phyloP scores from a whole-genome alignment of 1,140 invertebrate species.

The Rhyzopertha dominica region DNA sequence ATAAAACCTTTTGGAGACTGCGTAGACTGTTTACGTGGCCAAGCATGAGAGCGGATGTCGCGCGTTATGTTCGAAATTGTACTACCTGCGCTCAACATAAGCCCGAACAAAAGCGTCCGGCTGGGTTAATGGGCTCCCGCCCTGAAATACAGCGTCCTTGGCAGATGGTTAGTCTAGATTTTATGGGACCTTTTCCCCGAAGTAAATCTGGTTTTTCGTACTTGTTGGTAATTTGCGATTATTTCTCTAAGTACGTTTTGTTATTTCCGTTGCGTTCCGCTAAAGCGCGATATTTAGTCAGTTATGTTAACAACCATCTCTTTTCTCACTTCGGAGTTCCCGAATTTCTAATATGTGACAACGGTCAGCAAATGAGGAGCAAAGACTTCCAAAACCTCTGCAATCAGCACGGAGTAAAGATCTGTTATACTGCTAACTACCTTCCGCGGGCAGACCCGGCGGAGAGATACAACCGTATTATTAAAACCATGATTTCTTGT shows the following conservation, averaged over 20 bases:
- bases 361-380: constrained; percentile 11
- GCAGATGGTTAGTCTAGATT: constrained; percentile 11
- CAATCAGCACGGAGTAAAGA: neutral
- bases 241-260: constrained; percentile 39
- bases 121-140: constrained; percentile 4
- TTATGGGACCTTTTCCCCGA: constrained; percentile 18
- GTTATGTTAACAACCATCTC: too few species aligned
- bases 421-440: neutral
- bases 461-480: constrained; percentile 30
- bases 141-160: constrained; percentile 5
- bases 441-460: constrained; percentile 1
- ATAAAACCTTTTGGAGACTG: constrained; percentile 8
- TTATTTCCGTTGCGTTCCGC: constrained; percentile 27
- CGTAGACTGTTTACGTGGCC: constrained; percentile 12
- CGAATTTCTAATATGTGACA: constrained; percentile 5
- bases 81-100: constrained; percentile 3
- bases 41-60: constrained; percentile 15
- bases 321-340: constrained; percentile 16
- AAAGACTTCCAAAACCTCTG: neutral
- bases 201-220: neutral
- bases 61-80: constrained; percentile 9
- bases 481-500: constrained; percentile 26
- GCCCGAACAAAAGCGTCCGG: neutral
- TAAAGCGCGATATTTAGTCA: too few species aligned
- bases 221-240: constrained; percentile 25